Evolutionary conservation across 2,113 vertebrate genomes (phyloP).

Genomic region (Carettochelys insculpta): DNA sequence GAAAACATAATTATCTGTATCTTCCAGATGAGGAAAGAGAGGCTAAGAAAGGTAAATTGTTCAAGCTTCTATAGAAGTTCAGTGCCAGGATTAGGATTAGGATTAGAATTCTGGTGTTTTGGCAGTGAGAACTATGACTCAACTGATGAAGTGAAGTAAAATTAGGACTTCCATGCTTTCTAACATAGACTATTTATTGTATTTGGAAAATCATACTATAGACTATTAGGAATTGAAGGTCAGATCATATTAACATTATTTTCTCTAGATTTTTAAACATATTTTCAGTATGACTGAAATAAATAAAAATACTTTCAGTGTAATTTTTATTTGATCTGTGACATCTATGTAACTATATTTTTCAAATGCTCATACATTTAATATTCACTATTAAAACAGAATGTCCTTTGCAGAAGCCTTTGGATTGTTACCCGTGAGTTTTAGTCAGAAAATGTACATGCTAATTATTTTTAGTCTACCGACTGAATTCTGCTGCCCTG

Average conservation of each 20-base stretch:
- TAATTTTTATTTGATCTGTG: background rate
- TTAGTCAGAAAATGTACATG: background rate
- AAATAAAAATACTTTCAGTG: too few relatives aligned
- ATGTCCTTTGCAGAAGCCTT: background rate
- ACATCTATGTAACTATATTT: background rate
- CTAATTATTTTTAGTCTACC: background rate
- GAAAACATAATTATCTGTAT: background rate
- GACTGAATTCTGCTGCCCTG: background rate
- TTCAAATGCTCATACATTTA: background rate
- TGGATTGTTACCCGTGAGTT: background rate
- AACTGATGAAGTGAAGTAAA: background rate
- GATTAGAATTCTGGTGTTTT: background rate
- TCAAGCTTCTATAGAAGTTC: background rate
- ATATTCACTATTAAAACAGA: background rate
- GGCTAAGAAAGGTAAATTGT: background rate
- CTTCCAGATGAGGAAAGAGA: background rate
- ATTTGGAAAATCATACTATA: background rate
- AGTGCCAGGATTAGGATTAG: background rate
- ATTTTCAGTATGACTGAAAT: too few relatives aligned
- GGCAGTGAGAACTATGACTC: background rate
- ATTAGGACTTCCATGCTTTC: background rate
- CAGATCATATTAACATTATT: background rate
- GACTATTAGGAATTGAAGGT: background rate
- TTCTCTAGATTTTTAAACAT: background rate
- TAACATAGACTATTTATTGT: background rate